Conservation (phyloP, 2,113 vertebrate genomes). For the Oryzias javanicus region DNA sequence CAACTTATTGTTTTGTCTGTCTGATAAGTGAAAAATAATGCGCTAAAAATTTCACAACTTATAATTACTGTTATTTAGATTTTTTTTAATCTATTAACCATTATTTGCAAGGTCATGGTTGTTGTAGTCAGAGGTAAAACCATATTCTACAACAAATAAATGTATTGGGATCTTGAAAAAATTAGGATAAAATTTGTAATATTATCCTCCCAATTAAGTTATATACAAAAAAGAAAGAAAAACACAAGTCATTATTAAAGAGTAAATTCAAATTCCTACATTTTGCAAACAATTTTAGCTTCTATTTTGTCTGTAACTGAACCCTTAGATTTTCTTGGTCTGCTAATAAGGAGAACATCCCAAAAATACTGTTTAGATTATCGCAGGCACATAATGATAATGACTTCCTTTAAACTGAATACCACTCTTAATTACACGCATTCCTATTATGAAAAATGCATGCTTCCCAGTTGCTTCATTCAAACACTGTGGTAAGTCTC, state of each 20-base stretch:
- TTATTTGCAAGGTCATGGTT: no score
- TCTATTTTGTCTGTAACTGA: neutral
- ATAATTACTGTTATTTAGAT: no score
- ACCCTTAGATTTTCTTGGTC: neutral
- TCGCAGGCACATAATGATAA: constrained; percentile 18
- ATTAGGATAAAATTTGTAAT: no score
- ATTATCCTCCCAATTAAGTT: no score
- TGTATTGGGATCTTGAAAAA: no score
- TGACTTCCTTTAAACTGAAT: constrained; percentile 24
- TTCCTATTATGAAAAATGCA: constrained; percentile 33
- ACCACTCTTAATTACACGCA: constrained; percentile 24
- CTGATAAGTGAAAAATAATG: no score
- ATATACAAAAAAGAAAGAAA: no score
- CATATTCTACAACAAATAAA: no score
- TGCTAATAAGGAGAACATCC: constrained; percentile 1
- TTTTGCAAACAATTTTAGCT: neutral
- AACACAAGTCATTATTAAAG: neutral
- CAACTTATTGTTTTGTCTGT: no score
- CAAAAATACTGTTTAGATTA: constrained; percentile 26
- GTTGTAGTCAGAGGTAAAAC: no score
- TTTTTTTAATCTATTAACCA: no score
- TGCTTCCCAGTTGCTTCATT: constrained; percentile 23
- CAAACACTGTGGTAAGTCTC: neutral
- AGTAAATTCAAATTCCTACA: neutral
- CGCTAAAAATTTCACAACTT: no score